A percentile compares a stretch with the other conserved stretches of the same genome.
Evolutionary conservation across 2,888 invertebrate genomes (phyloP).

Genomic region (Stenodema calcarata): DNA sequence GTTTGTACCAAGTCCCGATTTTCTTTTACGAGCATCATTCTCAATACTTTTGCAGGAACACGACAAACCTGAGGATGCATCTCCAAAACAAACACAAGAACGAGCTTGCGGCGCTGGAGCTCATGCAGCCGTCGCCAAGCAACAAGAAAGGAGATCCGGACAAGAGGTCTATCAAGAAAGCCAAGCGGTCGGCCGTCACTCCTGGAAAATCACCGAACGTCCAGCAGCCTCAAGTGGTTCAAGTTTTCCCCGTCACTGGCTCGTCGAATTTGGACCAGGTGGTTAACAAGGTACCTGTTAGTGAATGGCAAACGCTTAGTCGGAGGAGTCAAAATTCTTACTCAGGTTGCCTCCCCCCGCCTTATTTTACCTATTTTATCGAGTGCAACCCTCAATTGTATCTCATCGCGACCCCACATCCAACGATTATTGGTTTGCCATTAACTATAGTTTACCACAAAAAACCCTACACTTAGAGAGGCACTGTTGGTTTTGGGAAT

Average conservation of each 20-base stretch:
- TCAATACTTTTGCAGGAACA: constrained; percentile 59
- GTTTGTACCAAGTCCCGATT: too few species aligned
- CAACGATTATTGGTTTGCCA: too few species aligned
- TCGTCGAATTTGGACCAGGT: constrained; percentile 1
- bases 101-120: constrained; percentile 51
- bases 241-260: constrained; percentile 28
- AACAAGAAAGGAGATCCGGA: constrained; percentile 53
- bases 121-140: constrained; percentile 52
- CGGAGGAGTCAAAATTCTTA: too few species aligned
- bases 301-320: too few species aligned
- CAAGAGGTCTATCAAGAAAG: constrained; percentile 59
- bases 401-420: too few species aligned
- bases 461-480: too few species aligned
- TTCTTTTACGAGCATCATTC: neutral
- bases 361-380: too few species aligned
- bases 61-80: constrained; percentile 65
- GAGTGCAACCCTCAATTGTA: too few species aligned
- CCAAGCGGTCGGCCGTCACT: neutral
- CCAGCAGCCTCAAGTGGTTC: constrained; percentile 37
- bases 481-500: too few species aligned
- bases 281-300: constrained; percentile 13
- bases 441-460: too few species aligned
- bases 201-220: neutral
- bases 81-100: constrained; percentile 63
- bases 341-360: too few species aligned